Percentiles rank a stretch among this genome's conserved stretches.
phyloP scores from a whole-genome alignment of 1,140 invertebrate species.

The Magallana ariakensis region DNA sequence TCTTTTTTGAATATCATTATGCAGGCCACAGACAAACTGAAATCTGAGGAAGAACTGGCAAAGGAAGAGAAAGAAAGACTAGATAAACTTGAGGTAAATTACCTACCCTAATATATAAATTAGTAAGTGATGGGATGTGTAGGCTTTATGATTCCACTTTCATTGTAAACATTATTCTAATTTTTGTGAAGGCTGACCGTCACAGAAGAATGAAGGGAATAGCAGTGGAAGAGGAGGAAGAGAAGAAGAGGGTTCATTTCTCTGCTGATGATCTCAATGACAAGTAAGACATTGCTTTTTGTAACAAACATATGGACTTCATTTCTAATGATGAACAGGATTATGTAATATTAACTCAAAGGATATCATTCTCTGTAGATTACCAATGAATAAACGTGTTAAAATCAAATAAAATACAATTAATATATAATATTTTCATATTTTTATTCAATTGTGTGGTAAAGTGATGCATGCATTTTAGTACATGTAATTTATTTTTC shows the following conservation, averaged over 20 bases:
- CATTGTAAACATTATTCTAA: not conserved
- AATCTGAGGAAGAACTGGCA: slow-evolving; percentile 90
- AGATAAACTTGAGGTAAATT: slow-evolving; percentile 86
- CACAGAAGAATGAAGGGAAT: slow-evolving; percentile 87
- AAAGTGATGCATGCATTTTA: too few relatives aligned
- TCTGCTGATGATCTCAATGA: slow-evolving; percentile 84
- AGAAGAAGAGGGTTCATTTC: slow-evolving; percentile 74
- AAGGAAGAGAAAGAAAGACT: slow-evolving; percentile 89
- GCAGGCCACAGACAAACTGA: slow-evolving; percentile 87
- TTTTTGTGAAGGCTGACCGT: slow-evolving; percentile 61
- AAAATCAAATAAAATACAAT: too few relatives aligned
- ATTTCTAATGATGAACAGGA: too few relatives aligned
- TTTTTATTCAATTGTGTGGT: too few relatives aligned
- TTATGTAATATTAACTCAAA: too few relatives aligned
- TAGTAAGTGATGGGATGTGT: not conserved
- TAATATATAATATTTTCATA: too few relatives aligned
- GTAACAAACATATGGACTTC: too few relatives aligned
- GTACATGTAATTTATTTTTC: too few relatives aligned
- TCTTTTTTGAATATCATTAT: not conserved
- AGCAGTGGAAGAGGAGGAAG: slow-evolving; percentile 63
- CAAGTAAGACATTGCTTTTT: slow-evolving; percentile 61
- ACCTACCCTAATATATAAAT: not conserved
- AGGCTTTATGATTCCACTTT: not conserved
- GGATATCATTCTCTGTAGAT: too few relatives aligned
- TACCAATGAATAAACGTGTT: too few relatives aligned